These are phyloP conservation scores for Turritopsis dohrnii DNA, from an alignment of 30 jellyfish, hydroid and myxozoan species.

Conservation along the genomic window DNA sequence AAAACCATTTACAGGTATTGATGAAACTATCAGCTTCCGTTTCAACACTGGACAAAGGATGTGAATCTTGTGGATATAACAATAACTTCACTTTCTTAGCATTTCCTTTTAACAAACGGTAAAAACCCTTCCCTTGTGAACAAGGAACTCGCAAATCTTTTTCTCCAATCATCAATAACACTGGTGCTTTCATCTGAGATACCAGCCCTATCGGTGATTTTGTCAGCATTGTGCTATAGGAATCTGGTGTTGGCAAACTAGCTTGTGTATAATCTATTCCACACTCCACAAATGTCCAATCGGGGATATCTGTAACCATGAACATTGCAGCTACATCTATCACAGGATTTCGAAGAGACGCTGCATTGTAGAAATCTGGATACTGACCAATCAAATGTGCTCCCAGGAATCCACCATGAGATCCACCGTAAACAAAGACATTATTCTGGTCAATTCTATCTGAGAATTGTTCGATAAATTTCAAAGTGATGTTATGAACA, in stretches of 20 bases:
- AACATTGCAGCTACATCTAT: constrained; percentile 28
- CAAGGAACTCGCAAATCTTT: constrained; percentile 50
- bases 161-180: constrained; percentile 27
- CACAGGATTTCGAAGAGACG: constrained; percentile 40
- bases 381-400: constrained; percentile 47
- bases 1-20: constrained; percentile 52
- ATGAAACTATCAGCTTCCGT: constrained; percentile 68
- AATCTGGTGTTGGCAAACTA: constrained; percentile 16
- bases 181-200: constrained; percentile 34
- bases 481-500: constrained; percentile 41
- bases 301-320: constrained; percentile 33
- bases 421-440: constrained; percentile 43
- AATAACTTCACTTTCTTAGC: constrained; percentile 37
- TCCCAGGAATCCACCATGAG: constrained; percentile 50
- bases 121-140: constrained; percentile 28
- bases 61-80: constrained; percentile 70
- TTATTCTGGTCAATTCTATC: constrained; percentile 9
- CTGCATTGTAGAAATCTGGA: constrained; percentile 46
- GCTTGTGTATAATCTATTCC: constrained; percentile 26
- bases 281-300: constrained; percentile 35
- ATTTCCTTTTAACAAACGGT: constrained; percentile 31
- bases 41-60: constrained; percentile 60
- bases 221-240: constrained; percentile 18
- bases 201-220: constrained; percentile 24
- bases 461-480: not conserved